Conservation (phyloP, 1,140 invertebrate species). For the Subanguina moxae region DNA sequence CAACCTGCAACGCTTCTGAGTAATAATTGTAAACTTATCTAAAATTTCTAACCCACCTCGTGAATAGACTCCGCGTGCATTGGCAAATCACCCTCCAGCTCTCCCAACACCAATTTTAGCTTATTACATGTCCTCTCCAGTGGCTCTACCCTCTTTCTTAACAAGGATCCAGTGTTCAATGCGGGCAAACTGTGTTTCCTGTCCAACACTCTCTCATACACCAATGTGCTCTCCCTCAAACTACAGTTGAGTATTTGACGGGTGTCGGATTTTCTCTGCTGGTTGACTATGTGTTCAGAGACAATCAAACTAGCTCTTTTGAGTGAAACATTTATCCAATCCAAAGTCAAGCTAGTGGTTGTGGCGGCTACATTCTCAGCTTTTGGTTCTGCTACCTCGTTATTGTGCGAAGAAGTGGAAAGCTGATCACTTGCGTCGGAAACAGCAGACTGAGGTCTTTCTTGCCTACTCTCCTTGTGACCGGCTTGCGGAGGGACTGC, state of each 20-base stretch:
- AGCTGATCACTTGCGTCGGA: too few relatives aligned
- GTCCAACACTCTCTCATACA: conserved; percentile 25
- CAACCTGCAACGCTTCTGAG: conserved; percentile 12
- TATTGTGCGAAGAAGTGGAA: background rate
- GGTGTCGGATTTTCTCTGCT: conserved; percentile 35
- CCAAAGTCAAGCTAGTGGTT: conserved; percentile 9
- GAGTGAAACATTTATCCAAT: conserved; percentile 23
- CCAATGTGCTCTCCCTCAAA: conserved; percentile 16
- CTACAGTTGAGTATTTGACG: conserved; percentile 48
- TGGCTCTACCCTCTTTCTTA: background rate
- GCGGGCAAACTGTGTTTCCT: background rate
- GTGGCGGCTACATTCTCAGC: background rate
- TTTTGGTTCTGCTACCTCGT: background rate
- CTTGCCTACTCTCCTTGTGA: background rate
- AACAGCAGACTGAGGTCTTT: background rate
- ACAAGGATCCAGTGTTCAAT: background rate
- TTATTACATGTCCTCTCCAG: conserved; percentile 4
- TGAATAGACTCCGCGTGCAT: conserved; percentile 55
- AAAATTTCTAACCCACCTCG: conserved; percentile 35
- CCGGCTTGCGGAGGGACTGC: background rate
- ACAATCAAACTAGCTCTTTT: conserved; percentile 44
- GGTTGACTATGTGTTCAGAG: conserved; percentile 28
- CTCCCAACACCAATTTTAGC: conserved; percentile 12
- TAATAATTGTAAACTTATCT: conserved; percentile 18
- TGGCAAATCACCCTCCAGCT: conserved; percentile 50